Percentiles rank a stretch among this genome's conserved stretches.
Evolutionary conservation across 2,797 vertebrate species (phyloP).

Genomic region (Coranthus polyacanthus): DNA sequence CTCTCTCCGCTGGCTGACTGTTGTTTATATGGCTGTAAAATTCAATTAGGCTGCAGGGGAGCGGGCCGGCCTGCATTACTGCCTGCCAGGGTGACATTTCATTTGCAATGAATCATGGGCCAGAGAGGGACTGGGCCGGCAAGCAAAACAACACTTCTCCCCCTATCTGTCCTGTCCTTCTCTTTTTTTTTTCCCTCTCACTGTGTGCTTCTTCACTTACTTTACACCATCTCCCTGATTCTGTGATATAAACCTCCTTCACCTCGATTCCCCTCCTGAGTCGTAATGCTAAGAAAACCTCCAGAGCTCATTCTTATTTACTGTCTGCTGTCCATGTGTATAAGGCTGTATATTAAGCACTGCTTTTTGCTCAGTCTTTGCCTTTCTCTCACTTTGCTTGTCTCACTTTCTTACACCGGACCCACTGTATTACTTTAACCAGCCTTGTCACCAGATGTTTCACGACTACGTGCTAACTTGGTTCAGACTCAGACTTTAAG

Average conservation of each 20-base stretch:
- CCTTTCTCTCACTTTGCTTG: no score
- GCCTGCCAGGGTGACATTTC: constrained; percentile 86
- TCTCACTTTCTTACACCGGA: constrained; percentile 8
- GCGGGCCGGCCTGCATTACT: constrained; percentile 74
- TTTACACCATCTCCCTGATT: constrained; percentile 18
- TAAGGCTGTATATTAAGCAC: constrained; percentile 18
- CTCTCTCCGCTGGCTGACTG: constrained; percentile 58
- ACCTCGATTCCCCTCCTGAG: constrained; percentile 7
- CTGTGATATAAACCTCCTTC: constrained; percentile 17
- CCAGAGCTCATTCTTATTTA: constrained; percentile 25
- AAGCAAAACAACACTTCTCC: constrained; percentile 62
- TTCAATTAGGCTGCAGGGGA: constrained; percentile 83
- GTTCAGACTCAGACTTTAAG: no score
- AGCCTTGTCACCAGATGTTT: not conserved
- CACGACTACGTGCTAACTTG: not conserved
- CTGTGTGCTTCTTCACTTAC: constrained; percentile 27
- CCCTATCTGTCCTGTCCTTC: constrained; percentile 41
- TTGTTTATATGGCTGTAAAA: constrained; percentile 86
- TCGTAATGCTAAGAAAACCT: constrained; percentile 12
- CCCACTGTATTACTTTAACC: not conserved
- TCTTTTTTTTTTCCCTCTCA: not conserved
- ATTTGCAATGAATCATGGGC: constrained; percentile 87
- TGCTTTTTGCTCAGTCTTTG: no score
- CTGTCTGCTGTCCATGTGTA: constrained; percentile 12
- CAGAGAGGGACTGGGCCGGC: constrained; percentile 60